Percentiles rank a stretch among this genome's conserved stretches.
Evolutionary conservation across 2,888 invertebrate genomes (phyloP).

Genomic region (Brenthis daphne): DNA sequence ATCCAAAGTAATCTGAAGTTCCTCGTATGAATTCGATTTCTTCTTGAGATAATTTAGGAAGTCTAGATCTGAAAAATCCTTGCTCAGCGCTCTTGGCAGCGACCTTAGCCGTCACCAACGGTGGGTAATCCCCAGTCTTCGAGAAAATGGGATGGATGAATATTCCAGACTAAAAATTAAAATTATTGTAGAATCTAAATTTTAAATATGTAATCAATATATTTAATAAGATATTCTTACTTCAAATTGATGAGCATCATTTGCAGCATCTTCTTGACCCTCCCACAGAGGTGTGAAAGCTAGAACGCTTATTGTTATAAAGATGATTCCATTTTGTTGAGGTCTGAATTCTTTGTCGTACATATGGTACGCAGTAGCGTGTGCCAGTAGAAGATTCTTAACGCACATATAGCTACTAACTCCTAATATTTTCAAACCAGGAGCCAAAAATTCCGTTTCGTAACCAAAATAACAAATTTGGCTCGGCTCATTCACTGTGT

Average conservation of each 20-base stretch:
- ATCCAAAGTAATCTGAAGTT: slow-evolving; percentile 60
- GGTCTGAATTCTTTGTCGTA: slow-evolving; percentile 59
- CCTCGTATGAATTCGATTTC: slow-evolving; percentile 60
- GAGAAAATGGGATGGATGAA: slow-evolving; percentile 83
- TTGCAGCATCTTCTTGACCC: slow-evolving; percentile 63
- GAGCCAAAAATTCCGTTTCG: slow-evolving; percentile 45
- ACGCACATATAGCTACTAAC: slow-evolving; percentile 74
- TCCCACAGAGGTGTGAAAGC: slow-evolving; percentile 73
- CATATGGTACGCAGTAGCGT: slow-evolving; percentile 69
- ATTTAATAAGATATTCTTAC: slow-evolving; percentile 26
- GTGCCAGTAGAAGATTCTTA: slow-evolving; percentile 76
- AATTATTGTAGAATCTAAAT: background rate
- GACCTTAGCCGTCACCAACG: slow-evolving; percentile 79
- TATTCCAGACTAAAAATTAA: slow-evolving; percentile 72
- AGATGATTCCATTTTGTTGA: slow-evolving; percentile 60
- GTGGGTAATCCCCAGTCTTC: slow-evolving; percentile 82
- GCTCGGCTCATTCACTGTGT: slow-evolving; percentile 81
- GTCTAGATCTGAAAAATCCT: slow-evolving; percentile 63
- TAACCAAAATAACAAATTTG: slow-evolving; percentile 65
- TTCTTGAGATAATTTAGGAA: slow-evolving; percentile 65
- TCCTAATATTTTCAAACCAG: slow-evolving; percentile 48
- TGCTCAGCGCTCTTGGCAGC: slow-evolving; percentile 74
- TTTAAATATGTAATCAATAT: background rate
- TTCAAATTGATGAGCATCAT: slow-evolving; percentile 61
- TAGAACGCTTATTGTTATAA: slow-evolving; percentile 78